These are phyloP conservation scores for Pomatorhinus ruficollis DNA, from an alignment of 2,113 vertebrate species.

Conservation along the genomic window DNA sequence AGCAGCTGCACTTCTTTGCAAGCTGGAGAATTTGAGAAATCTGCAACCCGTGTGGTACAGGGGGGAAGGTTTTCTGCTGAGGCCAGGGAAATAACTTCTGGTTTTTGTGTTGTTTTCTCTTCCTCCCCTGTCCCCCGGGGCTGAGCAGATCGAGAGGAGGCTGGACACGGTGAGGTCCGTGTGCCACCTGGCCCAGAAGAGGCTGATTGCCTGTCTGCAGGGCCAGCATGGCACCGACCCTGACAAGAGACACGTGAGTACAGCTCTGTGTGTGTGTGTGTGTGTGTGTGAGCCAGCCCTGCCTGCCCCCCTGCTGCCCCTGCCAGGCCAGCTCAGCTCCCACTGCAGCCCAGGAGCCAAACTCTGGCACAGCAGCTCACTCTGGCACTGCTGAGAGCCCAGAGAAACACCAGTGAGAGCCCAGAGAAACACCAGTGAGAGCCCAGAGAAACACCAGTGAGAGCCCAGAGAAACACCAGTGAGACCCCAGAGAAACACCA, in stretches of 20 bases:
- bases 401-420: fast-evolving
- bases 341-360: background rate
- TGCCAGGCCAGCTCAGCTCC: background rate
- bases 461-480: fast-evolving
- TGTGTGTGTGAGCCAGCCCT: background rate
- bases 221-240: conserved; percentile 91
- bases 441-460: fast-evolving
- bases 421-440: too few species aligned
- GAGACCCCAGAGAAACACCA: background rate
- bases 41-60: background rate
- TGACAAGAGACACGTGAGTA: conserved; percentile 92
- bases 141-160: conserved; percentile 87
- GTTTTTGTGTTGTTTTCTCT: background rate
- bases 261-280: fast-evolving
- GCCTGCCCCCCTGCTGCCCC: background rate
- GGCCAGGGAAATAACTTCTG: conserved; percentile 8
- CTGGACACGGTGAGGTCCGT: conserved; percentile 91
- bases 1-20: background rate
- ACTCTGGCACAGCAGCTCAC: background rate
- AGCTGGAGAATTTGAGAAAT: conserved; percentile 21
- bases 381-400: background rate
- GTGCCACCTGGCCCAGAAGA: conserved; percentile 93
- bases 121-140: background rate
- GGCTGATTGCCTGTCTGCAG: conserved; percentile 88
- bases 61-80: background rate